These are phyloP conservation scores for Caenorhabditis sp. DNA, from an alignment of 2,888 invertebrate genomes.

Conservation along the genomic window DNA sequence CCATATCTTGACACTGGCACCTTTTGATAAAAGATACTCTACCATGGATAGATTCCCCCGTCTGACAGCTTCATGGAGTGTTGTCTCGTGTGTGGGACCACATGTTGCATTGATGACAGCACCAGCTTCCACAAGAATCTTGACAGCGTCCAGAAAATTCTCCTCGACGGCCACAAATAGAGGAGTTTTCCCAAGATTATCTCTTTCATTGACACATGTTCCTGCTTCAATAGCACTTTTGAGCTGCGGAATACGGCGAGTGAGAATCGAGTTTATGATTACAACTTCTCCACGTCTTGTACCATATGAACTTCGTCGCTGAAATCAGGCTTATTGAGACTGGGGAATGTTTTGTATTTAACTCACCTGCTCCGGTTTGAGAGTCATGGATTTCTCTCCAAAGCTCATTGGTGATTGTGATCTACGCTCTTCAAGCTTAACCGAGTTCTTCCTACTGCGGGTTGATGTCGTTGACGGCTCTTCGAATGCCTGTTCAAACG, in stretches of 20 bases:
- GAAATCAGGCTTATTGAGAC: background rate
- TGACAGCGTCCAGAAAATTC: slow-evolving; percentile 54
- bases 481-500: background rate
- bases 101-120: slow-evolving; percentile 71
- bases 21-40: slow-evolving; percentile 68
- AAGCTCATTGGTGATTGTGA: slow-evolving; percentile 57
- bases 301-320: slow-evolving; percentile 59
- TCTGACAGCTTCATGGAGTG: slow-evolving; percentile 67
- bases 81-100: slow-evolving; percentile 60
- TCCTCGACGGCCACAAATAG: slow-evolving; percentile 64
- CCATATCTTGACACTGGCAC: slow-evolving; percentile 63
- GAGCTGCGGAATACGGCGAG: slow-evolving; percentile 58
- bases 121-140: slow-evolving; percentile 66
- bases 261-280: slow-evolving; percentile 58
- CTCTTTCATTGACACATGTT: slow-evolving; percentile 67
- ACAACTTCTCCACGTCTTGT: slow-evolving; percentile 63
- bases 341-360: background rate
- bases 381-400: slow-evolving; percentile 43
- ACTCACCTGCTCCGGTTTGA: slow-evolving; percentile 38
- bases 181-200: slow-evolving; percentile 61
- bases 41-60: slow-evolving; percentile 45
- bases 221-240: slow-evolving; percentile 60
- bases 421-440: slow-evolving; percentile 9
- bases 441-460: slow-evolving; percentile 9
- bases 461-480: background rate